Evolutionary conservation across 2,888 invertebrate genomes (phyloP), one percentile per base, ranked within the genome.

Genomic region (Junonia oenone): DNA sequence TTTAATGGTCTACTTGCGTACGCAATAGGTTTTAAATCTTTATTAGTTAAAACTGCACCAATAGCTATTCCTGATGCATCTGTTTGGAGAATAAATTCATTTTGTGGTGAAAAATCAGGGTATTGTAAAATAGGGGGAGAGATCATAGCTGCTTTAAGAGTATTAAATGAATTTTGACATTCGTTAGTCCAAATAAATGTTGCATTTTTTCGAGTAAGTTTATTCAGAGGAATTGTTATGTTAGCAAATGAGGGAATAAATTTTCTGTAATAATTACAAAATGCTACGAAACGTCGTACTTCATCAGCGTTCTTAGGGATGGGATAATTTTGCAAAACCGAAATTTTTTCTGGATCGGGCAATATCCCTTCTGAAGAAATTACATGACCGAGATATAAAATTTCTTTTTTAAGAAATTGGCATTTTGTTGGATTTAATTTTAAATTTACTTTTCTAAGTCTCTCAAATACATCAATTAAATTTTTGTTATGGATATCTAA

Each of bases 401-500:
- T n/a, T n/a, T n/a, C n/a, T n/a, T n/a, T n/a, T n/a, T n/a, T n/a
- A n/a, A n/a, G n/a, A n/a, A n/a, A n/a, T n/a, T n/a, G n/a, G n/a
- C n/a, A n/a, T n/a, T n/a, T n/a, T n/a, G n/a, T n/a, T n/a, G n/a
- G n/a, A n/a, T n/a, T n/a, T n/a, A n/a, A n/a, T n/a, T n/a, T n/a
- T n/a, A n/a, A n/a, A n/a, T n/a, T n/a, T n/a, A n/a, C n/a, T n/a
- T n/a, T n/a, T n/a, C n/a, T n/a, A n/a, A n/a, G n/a, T 52, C 62
- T 58, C 14, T 52, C 48, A 13, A 64, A 55, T 6, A 62, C 46
- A 37, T 54, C 38, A n/a, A n/a, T n/a, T n/a, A n/a, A n/a, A n/a
- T n/a, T n/a, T n/a, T n/a, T n/a, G n/a, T n/a, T n/a, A n/a, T n/a
- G 55, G 8, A 8, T 29, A 6, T 33, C 26, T 13, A 60, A 26